Conservation (phyloP, 2,797 vertebrate species). For the Philypnodon macrostomus region DNA sequence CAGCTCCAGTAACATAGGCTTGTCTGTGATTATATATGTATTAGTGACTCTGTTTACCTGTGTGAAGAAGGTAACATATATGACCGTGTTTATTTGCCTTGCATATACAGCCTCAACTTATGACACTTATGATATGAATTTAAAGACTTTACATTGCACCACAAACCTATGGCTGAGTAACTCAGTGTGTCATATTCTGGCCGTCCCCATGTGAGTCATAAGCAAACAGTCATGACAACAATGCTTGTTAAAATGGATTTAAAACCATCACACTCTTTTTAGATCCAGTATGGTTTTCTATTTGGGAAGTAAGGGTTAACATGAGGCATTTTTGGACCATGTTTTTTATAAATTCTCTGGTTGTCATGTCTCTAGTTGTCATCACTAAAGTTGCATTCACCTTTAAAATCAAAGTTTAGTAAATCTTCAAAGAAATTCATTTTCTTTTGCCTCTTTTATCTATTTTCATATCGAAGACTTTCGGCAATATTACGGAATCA, state of each 20-base stretch:
- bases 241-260: background rate
- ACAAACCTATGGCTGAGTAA: constrained; percentile 28
- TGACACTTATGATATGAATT: background rate
- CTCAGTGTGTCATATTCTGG: constrained; percentile 10
- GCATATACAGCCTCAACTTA: background rate
- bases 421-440: too few relatives aligned
- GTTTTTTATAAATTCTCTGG: too few relatives aligned
- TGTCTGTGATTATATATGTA: constrained; percentile 35
- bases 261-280: background rate
- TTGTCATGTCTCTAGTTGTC: too few relatives aligned
- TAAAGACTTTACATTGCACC: background rate
- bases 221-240: constrained; percentile 17
- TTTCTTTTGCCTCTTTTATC: too few relatives aligned
- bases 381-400: too few relatives aligned
- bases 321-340: too few relatives aligned
- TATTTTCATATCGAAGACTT: too few relatives aligned
- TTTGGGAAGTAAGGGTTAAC: too few relatives aligned
- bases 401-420: too few relatives aligned
- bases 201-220: constrained; percentile 36
- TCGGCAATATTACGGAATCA: too few relatives aligned
- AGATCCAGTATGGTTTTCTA: too few relatives aligned
- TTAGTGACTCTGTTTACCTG: constrained; percentile 17
- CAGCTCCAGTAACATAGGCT: constrained; percentile 52
- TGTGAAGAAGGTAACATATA: background rate
- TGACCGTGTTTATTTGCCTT: constrained; percentile 12